A percentile compares a stretch with the other conserved stretches of the same genome.
Evolutionary conservation across 1,140 invertebrate species (phyloP).

Genomic region (Drosophila insularis): DNA sequence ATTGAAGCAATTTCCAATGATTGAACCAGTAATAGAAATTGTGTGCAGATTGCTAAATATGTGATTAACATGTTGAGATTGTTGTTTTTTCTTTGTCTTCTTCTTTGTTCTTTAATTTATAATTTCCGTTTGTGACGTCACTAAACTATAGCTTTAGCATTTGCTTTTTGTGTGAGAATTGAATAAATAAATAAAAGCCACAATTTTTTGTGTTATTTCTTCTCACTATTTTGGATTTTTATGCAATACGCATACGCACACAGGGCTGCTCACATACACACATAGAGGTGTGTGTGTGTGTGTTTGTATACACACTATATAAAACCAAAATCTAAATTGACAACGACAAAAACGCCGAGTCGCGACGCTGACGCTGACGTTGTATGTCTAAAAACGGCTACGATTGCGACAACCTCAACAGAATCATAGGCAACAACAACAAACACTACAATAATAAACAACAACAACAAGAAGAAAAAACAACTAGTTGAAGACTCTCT

Average conservation of each 20-base stretch:
- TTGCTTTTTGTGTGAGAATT: slow-evolving; percentile 37
- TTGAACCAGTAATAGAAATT: background rate
- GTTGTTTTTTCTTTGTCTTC: background rate
- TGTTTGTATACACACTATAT: slow-evolving; percentile 11
- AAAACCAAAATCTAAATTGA: slow-evolving; percentile 32
- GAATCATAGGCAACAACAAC: slow-evolving; percentile 16
- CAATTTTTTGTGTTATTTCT: slow-evolving; percentile 30
- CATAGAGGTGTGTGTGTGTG: too few species aligned
- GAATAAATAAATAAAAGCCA: slow-evolving; percentile 64
- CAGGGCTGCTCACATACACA: slow-evolving; percentile 2
- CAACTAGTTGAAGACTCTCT: slow-evolving; percentile 10
- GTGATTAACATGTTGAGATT: slow-evolving; percentile 11
- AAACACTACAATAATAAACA: slow-evolving; percentile 33
- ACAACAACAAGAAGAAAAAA: slow-evolving; percentile 14
- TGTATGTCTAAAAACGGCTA: slow-evolving; percentile 65
- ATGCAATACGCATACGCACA: slow-evolving; percentile 29
- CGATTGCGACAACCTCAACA: slow-evolving; percentile 57
- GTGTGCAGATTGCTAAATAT: slow-evolving; percentile 3
- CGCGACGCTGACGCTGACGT: slow-evolving; percentile 24
- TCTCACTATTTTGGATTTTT: slow-evolving; percentile 36
- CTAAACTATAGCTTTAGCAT: background rate
- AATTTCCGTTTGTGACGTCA: background rate
- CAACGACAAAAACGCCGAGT: slow-evolving; percentile 21
- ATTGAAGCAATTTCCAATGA: slow-evolving; percentile 27
- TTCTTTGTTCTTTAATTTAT: background rate